Conservation (phyloP, 2,113 vertebrate species). For the Nycticryphes semicollaris region DNA sequence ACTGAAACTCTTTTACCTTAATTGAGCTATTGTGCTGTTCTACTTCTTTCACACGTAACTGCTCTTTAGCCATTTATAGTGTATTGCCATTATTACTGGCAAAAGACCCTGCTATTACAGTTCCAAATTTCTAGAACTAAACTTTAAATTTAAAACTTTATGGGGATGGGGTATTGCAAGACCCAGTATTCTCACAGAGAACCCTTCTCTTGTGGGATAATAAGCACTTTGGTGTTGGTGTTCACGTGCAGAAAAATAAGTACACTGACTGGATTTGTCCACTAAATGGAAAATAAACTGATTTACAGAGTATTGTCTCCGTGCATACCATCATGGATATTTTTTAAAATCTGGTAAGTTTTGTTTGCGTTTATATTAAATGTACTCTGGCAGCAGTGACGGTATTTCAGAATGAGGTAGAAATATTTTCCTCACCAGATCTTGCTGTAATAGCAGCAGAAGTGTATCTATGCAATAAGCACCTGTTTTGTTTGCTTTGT, state of each 20-base stretch:
- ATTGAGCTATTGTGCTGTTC: conserved; percentile 56
- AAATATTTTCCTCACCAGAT: neutral
- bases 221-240: conserved; percentile 69
- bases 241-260: conserved; percentile 62
- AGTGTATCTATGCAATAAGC: neutral
- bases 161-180: conserved; percentile 28
- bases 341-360: neutral
- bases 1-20: conserved; percentile 57
- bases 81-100: neutral
- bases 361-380: neutral
- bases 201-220: conserved; percentile 32
- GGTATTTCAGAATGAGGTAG: neutral
- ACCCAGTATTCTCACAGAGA: conserved; percentile 48
- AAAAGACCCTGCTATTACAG: neutral
- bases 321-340: conserved; percentile 33
- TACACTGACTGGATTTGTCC: conserved; percentile 65
- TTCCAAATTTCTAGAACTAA: conserved; percentile 49
- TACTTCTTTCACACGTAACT: conserved; percentile 47
- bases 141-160: conserved; percentile 57
- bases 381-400: neutral
- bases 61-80: conserved; percentile 56
- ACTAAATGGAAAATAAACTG: conserved; percentile 71
- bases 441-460: neutral
- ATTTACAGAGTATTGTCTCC: conserved; percentile 61
- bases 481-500: neutral